Percentiles rank a stretch among this genome's conserved stretches.
Conservation (phyloP, 1,140 invertebrate genomes). For the Meteorus sp. region DNA sequence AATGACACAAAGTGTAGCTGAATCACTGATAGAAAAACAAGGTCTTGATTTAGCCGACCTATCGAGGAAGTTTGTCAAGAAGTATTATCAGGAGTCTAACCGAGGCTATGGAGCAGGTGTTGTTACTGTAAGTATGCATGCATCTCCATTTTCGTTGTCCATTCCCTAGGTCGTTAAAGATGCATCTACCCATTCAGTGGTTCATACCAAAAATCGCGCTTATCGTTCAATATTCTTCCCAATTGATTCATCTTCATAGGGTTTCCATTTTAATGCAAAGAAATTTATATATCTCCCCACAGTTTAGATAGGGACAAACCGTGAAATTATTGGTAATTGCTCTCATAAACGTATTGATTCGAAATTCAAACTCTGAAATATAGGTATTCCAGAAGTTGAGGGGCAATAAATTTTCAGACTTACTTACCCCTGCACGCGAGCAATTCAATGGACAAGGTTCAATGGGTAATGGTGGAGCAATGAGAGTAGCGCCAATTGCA, state of each 20-base stretch:
- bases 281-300: no score
- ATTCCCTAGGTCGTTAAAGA: neutral
- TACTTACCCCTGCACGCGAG: conserved; percentile 66
- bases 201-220: no score
- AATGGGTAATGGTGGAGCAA: conserved; percentile 78
- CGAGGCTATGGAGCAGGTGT: conserved; percentile 71
- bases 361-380: conserved; percentile 21
- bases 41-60: conserved; percentile 62
- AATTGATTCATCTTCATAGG: no score
- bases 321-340: no score
- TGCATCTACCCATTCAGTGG: no score
- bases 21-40: conserved; percentile 67
- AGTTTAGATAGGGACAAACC: no score
- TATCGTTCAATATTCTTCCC: no score
- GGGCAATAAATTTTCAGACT: conserved; percentile 63
- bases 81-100: conserved; percentile 66
- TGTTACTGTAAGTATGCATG: conserved; percentile 41
- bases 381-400: conserved; percentile 68
- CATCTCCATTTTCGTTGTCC: neutral
- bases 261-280: no score
- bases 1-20: conserved; percentile 70
- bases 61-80: conserved; percentile 68
- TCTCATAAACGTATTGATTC: no score
- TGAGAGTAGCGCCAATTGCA: conserved; percentile 74
- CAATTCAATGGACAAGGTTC: conserved; percentile 75